Base-by-base conservation (phyloP, 2,888 invertebrate species). In the Lycocerus yunnanus region DNA sequence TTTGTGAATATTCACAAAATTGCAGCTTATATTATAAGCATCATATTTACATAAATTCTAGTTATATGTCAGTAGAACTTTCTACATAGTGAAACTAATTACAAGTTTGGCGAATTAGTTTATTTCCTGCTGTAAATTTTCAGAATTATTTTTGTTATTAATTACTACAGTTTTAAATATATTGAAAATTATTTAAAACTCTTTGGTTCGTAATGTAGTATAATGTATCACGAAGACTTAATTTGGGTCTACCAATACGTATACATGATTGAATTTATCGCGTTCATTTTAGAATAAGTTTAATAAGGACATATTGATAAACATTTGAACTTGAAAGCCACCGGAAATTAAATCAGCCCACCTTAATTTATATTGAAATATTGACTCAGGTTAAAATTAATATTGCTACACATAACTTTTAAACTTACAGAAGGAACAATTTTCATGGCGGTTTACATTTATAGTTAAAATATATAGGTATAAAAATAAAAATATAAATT, bases 271-370 rank as follows among this genome's bases (percentile, higher is more conserved):
- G 8, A n/a, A 43, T 43, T 43, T 43, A n/a, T 13, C 43, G n/a
- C n/a, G 2, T 43, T 43, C 1, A 43, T 43, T 43, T 6, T 43
- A 1, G n/a, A n/a, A 43, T 43, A 43, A 43, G 5, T 43, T 43
- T 43, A 43, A 6, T 43, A n/a, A 43, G n/a, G n/a, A 63, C 15
- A 68, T 61, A 24, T 20, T 15, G 43, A 61, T 67, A 70, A 66
- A 69, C 67, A 75, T n/a, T 63, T 63, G 61, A 74, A 75, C 75
- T 75, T 72, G 61, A 69, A 75, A 75, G 69, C 72, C 72, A 27
- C 69, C 60, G 75, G 69, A 75, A 75, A 75, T 75, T 75, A 72
- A 75, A 75, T 75, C 72, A 75, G 72, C 63, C 71, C 61, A 72
- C 66, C 72, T 75, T 75, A 72, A 75, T 75, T 72, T 75, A 43